Base-by-base conservation (phyloP, 2,113 vertebrate genomes). In the Mixornis gularis region DNA sequence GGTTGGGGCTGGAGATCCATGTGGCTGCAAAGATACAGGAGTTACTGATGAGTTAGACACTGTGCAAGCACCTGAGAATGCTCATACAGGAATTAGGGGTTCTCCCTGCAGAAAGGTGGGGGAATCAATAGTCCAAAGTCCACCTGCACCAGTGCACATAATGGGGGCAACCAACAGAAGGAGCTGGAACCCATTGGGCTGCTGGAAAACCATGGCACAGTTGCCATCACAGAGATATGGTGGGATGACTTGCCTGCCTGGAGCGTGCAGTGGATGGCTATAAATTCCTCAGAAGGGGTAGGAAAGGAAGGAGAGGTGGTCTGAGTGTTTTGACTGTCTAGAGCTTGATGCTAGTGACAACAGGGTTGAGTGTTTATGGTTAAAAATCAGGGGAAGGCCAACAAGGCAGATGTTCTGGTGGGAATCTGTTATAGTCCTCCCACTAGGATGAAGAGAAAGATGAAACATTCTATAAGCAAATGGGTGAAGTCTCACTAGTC, bases 81-180 rank as follows among this genome's bases (percentile, higher is more conserved):
- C 7, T 19, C 0, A 0, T 10, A 13, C 22, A 41, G 41, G 26
- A 76, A 48, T 55, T 62, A 6, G 17, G 7, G 14, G 12, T 3
- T 69, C 8, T 69, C 5, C 15, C 26, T 1, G 1, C 8, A 55
- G 36, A 49, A 48, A 32, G 8, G 12, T 16, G 8, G 8, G 5
- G 5, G 26, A 18, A 36, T 32, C 41, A 36, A 17, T 8, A 32
- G 21, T 21, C 34, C 12, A 16, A 26, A 30, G 2, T 17, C 40
- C 17, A 34, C 9, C 46, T 60, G 18, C 24, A 81, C 4, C 38
- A 20, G 19, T 18, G 49, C 49, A 49, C 9, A 7, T 34, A 60
- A 38, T 7, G 9, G 10, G 9, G 25, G 29, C 40, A 74, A 7
- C 6, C 25, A 60, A 34, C 16, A 53, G 40, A 24, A 88, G 60